Evolutionary conservation across 2,797 vertebrate genomes (phyloP).

Genomic region (Fringilla coelebs): DNA sequence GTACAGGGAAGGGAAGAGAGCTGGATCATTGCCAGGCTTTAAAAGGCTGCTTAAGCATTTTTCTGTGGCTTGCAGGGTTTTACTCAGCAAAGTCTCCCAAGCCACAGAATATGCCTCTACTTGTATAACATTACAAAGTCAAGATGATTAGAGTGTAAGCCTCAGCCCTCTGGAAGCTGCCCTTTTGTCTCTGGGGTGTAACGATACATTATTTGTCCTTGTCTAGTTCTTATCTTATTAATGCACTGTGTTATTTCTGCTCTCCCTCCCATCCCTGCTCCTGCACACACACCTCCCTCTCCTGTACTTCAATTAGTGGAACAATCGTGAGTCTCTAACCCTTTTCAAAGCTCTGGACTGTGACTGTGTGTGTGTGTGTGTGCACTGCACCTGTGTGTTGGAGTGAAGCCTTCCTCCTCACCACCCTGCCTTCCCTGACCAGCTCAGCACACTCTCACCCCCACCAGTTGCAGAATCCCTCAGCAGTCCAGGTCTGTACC

Average conservation of each 20-base stretch:
- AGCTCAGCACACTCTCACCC: neutral
- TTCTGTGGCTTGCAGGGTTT: constrained; percentile 63
- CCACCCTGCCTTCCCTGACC: neutral
- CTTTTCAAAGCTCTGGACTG: neutral
- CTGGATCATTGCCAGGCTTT: constrained; percentile 58
- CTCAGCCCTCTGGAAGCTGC: constrained; percentile 60
- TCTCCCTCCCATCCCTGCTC: neutral
- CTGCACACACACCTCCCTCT: neutral
- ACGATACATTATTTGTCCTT: constrained; percentile 39
- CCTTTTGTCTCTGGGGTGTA: constrained; percentile 63
- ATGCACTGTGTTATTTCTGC: neutral
- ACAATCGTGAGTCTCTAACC: neutral
- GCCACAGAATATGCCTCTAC: constrained; percentile 66
- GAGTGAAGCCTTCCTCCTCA: neutral
- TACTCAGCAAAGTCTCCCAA: constrained; percentile 67
- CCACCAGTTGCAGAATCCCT: neutral
- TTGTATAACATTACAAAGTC: constrained; percentile 70
- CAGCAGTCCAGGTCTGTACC: neutral
- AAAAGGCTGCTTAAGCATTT: constrained; percentile 70
- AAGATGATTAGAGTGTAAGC: constrained; percentile 62
- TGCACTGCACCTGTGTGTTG: neutral
- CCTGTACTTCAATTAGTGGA: neutral
- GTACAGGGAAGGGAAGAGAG: constrained; percentile 13
- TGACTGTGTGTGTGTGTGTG: neutral
- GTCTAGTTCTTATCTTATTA: constrained; percentile 58